Evolutionary conservation across 1,140 invertebrate genomes (phyloP), one percentile per base, ranked within the genome.

Genomic region (Delia radicum): DNA sequence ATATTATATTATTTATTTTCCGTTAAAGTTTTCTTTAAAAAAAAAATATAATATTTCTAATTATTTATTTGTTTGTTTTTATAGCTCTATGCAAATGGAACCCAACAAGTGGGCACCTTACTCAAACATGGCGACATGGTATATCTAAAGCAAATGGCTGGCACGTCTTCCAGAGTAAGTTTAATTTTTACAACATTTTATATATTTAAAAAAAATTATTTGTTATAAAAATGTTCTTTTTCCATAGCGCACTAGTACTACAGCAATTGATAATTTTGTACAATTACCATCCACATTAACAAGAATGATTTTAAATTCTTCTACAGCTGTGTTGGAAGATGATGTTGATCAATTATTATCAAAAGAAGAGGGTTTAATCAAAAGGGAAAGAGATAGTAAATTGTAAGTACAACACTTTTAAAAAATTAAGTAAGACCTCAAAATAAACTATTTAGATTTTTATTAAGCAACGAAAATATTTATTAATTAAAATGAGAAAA

Each of bases 51-150:
- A n/a, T n/a, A n/a, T n/a, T n/a, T n/a, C n/a, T n/a, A n/a, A n/a
- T n/a, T n/a, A n/a, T n/a, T n/a, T n/a, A n/a, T n/a, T n/a, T n/a
- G n/a, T n/a, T n/a, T n/a, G n/a, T n/a, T n/a, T n/a, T n/a, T n/a
- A n/a, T 31, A 80, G 79, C 76, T 86, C 15, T 79, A 85, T 10
- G 87, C 89, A 37, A 93, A 92, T 79, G 91, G 91, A 74, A 92
- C 91, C 29, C 92, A 91, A 80, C 91, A 91, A 73, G 77, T 98
- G 8, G 87, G 87, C 28, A 89, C 88, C n/a, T 91, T 93, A 71
- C 87, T 98, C 69, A 92, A 91, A 80, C 96, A 98, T 90, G 97
- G 97, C 24, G 97, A 98, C 82, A 94, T 98, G 92, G 81, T 99
- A 18, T 98, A 93, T 87, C 86, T 98, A 63, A 89, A 89, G 78